These are phyloP conservation scores for Proales similis DNA, from an alignment of 1,140 invertebrate species.

Conservation along the genomic window DNA sequence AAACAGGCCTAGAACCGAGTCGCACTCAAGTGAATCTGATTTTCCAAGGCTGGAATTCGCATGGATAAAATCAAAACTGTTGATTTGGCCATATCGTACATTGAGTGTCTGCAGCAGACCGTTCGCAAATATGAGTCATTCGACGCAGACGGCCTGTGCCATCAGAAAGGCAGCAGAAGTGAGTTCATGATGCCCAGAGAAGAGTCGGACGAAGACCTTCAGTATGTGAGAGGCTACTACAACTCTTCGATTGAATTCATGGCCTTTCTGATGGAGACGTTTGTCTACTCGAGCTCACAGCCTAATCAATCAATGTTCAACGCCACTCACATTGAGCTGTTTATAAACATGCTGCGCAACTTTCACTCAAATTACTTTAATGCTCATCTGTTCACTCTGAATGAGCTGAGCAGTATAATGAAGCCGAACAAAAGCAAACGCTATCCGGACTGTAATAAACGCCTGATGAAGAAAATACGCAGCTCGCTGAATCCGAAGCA, in stretches of 20 bases:
- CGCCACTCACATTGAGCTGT: conserved; percentile 9
- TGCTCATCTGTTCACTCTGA: no score
- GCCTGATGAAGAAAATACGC: neutral
- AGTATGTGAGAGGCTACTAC: conserved; percentile 18
- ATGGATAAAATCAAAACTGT: conserved; percentile 37
- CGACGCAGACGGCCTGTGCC: neutral
- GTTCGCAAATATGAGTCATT: neutral
- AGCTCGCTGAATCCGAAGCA: neutral
- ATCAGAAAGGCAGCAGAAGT: neutral
- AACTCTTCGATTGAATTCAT: conserved; percentile 18
- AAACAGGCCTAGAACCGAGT: conserved; percentile 27
- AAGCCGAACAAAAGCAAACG: conserved; percentile 5
- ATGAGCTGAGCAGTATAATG: no score
- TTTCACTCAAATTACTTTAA: conserved; percentile 30
- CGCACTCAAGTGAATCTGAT: no score
- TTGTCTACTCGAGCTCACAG: neutral
- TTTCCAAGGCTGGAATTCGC: no score
- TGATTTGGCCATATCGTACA: conserved; percentile 27
- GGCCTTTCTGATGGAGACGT: conserved; percentile 10
- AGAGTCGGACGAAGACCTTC: neutral
- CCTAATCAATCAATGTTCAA: neutral
- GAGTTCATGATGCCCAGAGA: neutral
- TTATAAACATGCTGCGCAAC: conserved; percentile 8
- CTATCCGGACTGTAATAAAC: neutral
- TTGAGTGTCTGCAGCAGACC: conserved; percentile 22